Evolutionary conservation across 2,113 vertebrate genomes (phyloP).

Genomic region (Terrapene triunguis): DNA sequence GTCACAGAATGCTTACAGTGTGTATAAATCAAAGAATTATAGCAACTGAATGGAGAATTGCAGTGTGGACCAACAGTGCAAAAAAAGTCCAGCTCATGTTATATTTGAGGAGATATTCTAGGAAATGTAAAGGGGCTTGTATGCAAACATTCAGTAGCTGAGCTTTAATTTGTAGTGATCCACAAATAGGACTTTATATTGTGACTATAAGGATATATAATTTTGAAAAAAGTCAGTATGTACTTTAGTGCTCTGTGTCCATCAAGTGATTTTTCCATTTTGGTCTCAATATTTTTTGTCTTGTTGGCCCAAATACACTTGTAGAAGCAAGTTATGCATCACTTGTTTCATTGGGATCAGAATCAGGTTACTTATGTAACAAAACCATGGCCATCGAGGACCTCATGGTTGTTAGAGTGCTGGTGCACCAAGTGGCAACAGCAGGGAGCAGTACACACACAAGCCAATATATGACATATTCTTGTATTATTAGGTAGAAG

Average conservation of each 20-base stretch:
- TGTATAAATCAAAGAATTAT: neutral
- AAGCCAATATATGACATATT: neutral
- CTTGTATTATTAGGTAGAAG: neutral
- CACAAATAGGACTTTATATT: neutral
- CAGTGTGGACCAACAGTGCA: neutral
- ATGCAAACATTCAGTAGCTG: neutral
- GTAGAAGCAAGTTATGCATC: neutral
- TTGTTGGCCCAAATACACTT: neutral
- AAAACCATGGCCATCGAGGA: neutral
- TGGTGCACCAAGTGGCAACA: neutral
- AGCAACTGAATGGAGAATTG: neutral
- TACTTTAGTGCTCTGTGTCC: neutral
- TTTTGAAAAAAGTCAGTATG: neutral
- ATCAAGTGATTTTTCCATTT: neutral
- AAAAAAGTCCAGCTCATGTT: neutral
- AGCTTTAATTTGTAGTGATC: neutral
- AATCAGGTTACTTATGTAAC: fast-evolving
- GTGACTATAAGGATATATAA: neutral
- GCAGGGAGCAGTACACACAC: neutral
- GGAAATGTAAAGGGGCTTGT: neutral
- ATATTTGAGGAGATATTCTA: neutral
- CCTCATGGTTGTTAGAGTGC: fast-evolving
- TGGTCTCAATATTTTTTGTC: neutral
- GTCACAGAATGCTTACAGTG: neutral
- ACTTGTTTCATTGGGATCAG: neutral